Conservation (phyloP, 2,888 invertebrate species). For the Ypsolopha scabrella region DNA sequence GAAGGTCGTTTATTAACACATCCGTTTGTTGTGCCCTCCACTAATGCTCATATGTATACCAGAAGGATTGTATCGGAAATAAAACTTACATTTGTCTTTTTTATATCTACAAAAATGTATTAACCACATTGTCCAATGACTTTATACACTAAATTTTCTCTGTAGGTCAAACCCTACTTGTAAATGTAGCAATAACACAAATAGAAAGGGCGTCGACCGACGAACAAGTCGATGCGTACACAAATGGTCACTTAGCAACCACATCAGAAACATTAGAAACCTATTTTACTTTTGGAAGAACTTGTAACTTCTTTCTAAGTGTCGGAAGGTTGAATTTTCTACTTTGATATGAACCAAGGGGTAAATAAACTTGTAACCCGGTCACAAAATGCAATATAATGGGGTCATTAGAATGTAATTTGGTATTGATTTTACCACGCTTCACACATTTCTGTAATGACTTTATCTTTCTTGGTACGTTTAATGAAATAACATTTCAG, state of each 20-base stretch:
- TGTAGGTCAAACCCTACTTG: no score
- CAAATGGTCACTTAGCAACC: slow-evolving; percentile 40
- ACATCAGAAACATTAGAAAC: slow-evolving; percentile 24
- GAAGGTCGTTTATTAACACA: slow-evolving; percentile 15
- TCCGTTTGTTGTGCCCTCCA: background rate
- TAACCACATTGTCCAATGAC: no score
- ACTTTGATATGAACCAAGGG: background rate
- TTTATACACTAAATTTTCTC: no score
- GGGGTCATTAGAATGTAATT: background rate
- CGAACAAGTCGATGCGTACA: slow-evolving; percentile 15
- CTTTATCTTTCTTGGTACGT: no score
- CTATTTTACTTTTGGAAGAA: background rate
- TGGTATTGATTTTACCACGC: background rate
- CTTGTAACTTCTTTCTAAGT: slow-evolving; percentile 14
- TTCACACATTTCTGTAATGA: no score
- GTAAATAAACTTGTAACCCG: slow-evolving; percentile 16
- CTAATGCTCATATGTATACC: no score
- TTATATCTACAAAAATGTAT: no score
- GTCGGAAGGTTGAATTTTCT: slow-evolving; percentile 17
- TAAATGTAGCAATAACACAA: background rate
- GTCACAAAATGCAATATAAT: slow-evolving; percentile 27
- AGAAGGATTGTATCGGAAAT: no score
- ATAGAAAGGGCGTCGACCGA: slow-evolving; percentile 29
- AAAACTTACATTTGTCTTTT: no score
- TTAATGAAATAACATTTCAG: no score